Base-by-base conservation (phyloP, 2,888 invertebrate genomes). In the Serripes groenlandicus region DNA sequence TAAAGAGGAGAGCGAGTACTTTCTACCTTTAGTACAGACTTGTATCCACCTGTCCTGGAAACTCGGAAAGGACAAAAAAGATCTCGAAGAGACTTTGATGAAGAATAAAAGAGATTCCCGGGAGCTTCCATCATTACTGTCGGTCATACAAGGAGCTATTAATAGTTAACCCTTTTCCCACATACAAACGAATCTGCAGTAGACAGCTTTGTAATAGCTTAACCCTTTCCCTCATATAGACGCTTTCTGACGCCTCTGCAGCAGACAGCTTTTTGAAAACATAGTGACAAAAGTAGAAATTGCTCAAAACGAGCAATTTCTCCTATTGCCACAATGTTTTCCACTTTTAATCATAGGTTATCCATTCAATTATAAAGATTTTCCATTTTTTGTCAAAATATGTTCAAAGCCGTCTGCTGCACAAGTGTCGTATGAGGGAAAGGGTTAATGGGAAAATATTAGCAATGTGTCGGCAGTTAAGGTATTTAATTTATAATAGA, bases 1-100 rank as follows among this genome's bases (percentile, higher is more conserved):
- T 7, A 79, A 90, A 72, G 90, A 91, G n/a, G 88, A 88, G 15
- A 90, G 90, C 64, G 82, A 87, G 42, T 88, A 92, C 62, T 90
- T 91, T n/a, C 86, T 93, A 34, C 92, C 94, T 9, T 84, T 94
- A 74, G 68, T 94, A 56, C 87, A 93, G 64, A 80, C 91, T 15
- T 86, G 91, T n/a, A 90, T 94, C 15, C 86, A 94, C 52, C 86
- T 94, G 26, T 92, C 92, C 70, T 94, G 94, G 94, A 90, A 91
- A 35, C 86, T 93, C 21, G 94, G 94, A 0, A 92, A 92, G 71
- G 93, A 94, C 64, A 94, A 94, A 75, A 86, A 86, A 23, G 90
- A 91, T 21, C 82, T 94, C 32, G 94, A 94, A 75, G 87, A 81
- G 49, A 72, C 64, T 34, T 62, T 74, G 26, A 11, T 26, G 74